Evolutionary conservation across 1,140 invertebrate species (phyloP), one percentile per base, ranked within the genome.

Genomic region (Melitaea cinxia): DNA sequence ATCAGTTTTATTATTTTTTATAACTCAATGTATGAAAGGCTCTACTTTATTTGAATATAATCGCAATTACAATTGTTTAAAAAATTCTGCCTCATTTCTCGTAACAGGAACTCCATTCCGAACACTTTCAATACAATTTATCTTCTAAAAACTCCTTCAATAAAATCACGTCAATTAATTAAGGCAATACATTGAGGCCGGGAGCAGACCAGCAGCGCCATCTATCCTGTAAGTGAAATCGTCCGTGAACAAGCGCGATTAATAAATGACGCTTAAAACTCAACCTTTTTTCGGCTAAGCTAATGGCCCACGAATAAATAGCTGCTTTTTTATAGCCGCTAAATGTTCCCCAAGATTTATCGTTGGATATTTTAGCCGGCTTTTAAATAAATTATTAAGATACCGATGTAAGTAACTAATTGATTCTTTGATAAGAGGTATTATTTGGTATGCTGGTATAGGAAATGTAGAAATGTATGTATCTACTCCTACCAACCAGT

Each of bases 191-290:
- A 39, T 19, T 55, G 30, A 54, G 55, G 53, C 54, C 45, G 37
- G 54, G 45, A 30, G 9, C 53, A 19, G 12, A 12, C 19, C 61
- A 57, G 33, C 54, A 56, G 26, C 55, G 57, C 68, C 62, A 66
- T 78, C 78, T 71, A 82, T 84, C 73, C 63, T 70, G 73, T 68
- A 73, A 69, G 66, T 49, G 80, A 82, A 86, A 86, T 86, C 78
- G 81, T 76, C 50, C 77, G 79, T 58, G 26, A 65, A 28, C 50
- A 64, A 63, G 61, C 61, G 67, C 72, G 78, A 80, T 86, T 83
- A 86, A 86, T 77, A 82, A 86, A 86, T 83, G 82, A 74, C 68
- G 83, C 80, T 86, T 78, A 86, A 84, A 82, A 75, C 74, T 77
- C 72, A 82, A 80, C 83, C 83, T 86, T 86, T 86, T 86, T 86